A percentile compares a stretch with the other conserved stretches of the same genome.
These are phyloP conservation scores for Brachystomella parvula DNA, from an alignment of 1,140 invertebrate genomes.

Conservation along the genomic window DNA sequence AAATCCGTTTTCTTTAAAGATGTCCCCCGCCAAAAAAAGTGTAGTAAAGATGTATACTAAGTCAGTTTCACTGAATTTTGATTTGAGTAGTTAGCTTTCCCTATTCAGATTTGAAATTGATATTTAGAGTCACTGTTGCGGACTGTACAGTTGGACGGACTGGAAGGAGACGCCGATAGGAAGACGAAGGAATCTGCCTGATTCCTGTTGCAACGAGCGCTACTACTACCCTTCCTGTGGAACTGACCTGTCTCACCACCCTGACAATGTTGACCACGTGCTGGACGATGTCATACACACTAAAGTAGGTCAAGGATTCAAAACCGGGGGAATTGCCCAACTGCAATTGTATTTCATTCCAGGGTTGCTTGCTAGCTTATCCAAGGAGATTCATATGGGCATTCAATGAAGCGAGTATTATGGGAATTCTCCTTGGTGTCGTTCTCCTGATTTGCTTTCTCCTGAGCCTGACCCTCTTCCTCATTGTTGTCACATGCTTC, in stretches of 20 bases:
- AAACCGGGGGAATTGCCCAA: not conserved
- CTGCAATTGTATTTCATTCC: not conserved
- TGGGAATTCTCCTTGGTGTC: not conserved
- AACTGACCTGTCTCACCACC: not conserved
- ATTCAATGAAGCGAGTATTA: not conserved
- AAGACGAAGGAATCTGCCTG: not conserved
- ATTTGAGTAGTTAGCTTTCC: too few relatives aligned
- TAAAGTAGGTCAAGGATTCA: too few relatives aligned
- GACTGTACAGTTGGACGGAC: not conserved
- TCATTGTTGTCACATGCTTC: not conserved
- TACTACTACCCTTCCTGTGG: not conserved
- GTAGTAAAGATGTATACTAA: not conserved
- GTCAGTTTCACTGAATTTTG: not conserved
- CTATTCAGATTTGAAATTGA: too few relatives aligned
- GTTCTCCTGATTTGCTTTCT: not conserved
- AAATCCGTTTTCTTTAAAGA: too few relatives aligned
- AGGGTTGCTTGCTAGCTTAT: not conserved
- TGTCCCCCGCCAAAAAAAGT: too few relatives aligned
- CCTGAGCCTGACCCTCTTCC: not conserved
- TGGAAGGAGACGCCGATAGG: not conserved
- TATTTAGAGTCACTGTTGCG: not conserved
- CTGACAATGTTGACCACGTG: not conserved
- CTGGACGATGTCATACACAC: not conserved
- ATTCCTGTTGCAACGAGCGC: not conserved
- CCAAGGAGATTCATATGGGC: constrained; percentile 3